Conservation (phyloP, 2,797 vertebrate species). For the Micromesistius poutassou region DNA sequence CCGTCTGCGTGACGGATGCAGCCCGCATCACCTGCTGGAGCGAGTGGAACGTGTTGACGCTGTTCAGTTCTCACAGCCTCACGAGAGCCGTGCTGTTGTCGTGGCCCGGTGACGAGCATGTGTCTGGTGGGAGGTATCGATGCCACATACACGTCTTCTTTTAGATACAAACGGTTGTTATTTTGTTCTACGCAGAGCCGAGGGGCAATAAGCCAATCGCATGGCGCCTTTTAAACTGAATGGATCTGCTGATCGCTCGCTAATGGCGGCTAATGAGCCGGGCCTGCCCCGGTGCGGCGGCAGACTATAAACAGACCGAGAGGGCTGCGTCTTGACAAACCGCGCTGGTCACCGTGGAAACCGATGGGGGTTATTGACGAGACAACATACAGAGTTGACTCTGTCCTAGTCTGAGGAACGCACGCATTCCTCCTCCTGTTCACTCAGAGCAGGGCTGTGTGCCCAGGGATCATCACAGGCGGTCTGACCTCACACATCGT, state of each 20-base stretch:
- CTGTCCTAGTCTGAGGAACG: background rate
- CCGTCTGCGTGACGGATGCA: slow-evolving; percentile 63
- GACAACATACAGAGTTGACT: background rate
- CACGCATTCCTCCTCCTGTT: background rate
- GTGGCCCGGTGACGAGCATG: background rate
- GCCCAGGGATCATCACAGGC: background rate
- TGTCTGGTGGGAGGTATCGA: background rate
- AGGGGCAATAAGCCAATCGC: background rate
- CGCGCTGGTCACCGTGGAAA: background rate
- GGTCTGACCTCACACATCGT: background rate
- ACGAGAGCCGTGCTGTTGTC: background rate
- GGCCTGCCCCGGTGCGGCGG: background rate
- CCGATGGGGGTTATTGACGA: background rate
- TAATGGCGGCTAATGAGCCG: background rate
- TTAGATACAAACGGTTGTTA: background rate
- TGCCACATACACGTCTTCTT: background rate
- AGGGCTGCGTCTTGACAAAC: background rate
- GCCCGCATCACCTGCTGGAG: slow-evolving; percentile 58
- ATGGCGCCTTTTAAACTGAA: background rate
- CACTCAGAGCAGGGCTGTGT: background rate
- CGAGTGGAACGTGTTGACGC: slow-evolving; percentile 45
- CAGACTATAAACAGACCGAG: background rate
- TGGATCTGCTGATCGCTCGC: background rate
- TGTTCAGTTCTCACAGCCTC: background rate
- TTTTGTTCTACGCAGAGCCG: background rate